phyloP scores from a whole-genome alignment of 2,797 vertebrate species.

The Myotis daubentonii region DNA sequence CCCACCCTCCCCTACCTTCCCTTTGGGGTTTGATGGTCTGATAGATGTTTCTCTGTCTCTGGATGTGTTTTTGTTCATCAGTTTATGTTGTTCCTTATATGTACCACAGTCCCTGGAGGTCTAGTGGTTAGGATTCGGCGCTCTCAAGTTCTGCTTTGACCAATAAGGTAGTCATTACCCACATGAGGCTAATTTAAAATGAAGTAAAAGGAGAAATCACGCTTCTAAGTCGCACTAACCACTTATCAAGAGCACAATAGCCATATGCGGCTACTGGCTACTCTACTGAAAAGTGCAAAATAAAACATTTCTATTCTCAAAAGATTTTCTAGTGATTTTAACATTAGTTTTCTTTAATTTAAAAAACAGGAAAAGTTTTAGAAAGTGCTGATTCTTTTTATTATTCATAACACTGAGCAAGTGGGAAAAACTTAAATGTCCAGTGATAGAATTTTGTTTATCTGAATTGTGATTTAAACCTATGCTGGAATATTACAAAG shows the following conservation, averaged over 20 bases:
- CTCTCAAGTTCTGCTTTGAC: conserved; percentile 67
- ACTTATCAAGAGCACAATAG: not conserved
- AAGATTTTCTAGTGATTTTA: not conserved
- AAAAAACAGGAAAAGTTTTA: not conserved
- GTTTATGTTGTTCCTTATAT: no score
- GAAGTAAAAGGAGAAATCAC: not conserved
- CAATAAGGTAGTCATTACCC: not conserved
- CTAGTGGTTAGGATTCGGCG: conserved; percentile 83
- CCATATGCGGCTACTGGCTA: not conserved
- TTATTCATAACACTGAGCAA: not conserved
- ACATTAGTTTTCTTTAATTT: not conserved
- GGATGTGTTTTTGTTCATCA: no score
- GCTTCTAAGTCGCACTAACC: not conserved
- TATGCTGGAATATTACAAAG: not conserved
- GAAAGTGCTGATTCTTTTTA: not conserved
- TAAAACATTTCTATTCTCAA: not conserved
- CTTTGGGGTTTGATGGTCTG: no score
- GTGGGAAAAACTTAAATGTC: not conserved
- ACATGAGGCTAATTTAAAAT: not conserved
- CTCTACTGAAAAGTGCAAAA: not conserved
- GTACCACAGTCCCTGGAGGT: conserved; percentile 25
- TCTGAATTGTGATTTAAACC: not conserved
- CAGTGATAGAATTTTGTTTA: not conserved
- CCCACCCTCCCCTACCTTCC: no score
- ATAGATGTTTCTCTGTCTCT: no score